Evolutionary conservation across 2,113 vertebrate species (phyloP).

Genomic region (Perca schrenkii): DNA sequence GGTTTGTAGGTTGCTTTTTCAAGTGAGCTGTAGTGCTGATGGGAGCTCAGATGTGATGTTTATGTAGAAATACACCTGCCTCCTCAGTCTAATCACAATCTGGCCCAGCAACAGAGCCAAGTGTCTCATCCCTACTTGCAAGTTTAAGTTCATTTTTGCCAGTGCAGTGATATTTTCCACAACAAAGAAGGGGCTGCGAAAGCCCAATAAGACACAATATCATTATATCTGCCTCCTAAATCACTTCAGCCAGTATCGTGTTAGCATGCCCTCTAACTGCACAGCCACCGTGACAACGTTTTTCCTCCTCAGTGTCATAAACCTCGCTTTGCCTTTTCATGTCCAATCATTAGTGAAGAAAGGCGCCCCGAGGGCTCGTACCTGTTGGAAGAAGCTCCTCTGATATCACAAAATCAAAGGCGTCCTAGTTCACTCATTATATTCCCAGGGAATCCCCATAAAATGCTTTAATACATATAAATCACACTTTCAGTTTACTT

Average conservation of each 20-base stretch:
- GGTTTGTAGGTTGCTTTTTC: conserved; percentile 38
- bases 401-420: conserved; percentile 60
- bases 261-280: conserved; percentile 15
- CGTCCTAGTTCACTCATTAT: conserved; percentile 21
- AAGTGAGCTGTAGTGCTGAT: conserved; percentile 36
- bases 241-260: conserved; percentile 16
- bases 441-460: conserved; percentile 54
- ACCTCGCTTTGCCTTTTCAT: conserved; percentile 57
- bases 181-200: not conserved
- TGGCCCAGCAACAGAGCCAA: not conserved
- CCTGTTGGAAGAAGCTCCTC: conserved; percentile 43
- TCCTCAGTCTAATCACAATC: conserved; percentile 28
- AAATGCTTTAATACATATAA: conserved; percentile 24
- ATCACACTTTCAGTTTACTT: conserved; percentile 1
- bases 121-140: not conserved
- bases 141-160: not conserved
- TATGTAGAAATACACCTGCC: conserved; percentile 40
- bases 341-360: conserved; percentile 56
- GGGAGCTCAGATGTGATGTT: conserved; percentile 25
- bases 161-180: not conserved
- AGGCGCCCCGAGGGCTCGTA: conserved; percentile 42
- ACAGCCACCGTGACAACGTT: conserved; percentile 25
- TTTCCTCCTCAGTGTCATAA: conserved; percentile 29
- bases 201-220: conserved; percentile 6
- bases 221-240: conserved; percentile 47